Base-by-base conservation (phyloP, 2,888 invertebrate species). In the Syritta pipiens region DNA sequence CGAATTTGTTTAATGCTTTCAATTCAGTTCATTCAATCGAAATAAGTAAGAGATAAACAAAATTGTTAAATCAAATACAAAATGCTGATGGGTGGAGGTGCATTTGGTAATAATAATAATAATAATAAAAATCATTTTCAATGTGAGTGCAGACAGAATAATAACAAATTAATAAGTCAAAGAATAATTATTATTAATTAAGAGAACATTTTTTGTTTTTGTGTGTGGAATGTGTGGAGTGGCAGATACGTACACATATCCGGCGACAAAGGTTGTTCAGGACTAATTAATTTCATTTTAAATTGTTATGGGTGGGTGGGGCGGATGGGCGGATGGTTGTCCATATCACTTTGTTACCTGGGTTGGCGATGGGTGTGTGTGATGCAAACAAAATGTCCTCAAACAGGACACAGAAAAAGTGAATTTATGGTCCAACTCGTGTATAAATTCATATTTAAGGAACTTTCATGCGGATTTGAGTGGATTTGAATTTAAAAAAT, bases 21-120 rank as follows among this genome's bases (percentile, higher is more conserved):
- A 68, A 67, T 75, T 51, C 53, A 60, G 67, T 67, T 53, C 48
- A 44, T 44, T 65, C 35, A 57, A 76, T 63, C 7, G 17, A 63
- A 37, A 76, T 40, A 76, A 76, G 49, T n/a, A 40, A 17, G 44
- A 48, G 53, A 40, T 19, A n/a, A 35, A 42, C 32, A 6, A 28
- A 30, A 14, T 48, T 59, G 2, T 46, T 14, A 53, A 63, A 46
- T 51, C 9, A 51, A 19, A 22, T 26, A n/a, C 14, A 55, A 32
- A 40, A 48, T 55, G 30, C 6, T 30, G 37, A 12, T n/a, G 6
- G 40, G 26, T 19, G 57, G 26, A 4, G 2, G 6, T 48, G 32
- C 9, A 17, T 17, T 17, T 9, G n/a, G 9, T 37, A 17, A 5
- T 40, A 59, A 59, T 40, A 14, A 19, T 19, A 60, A 0, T 2